Evolutionary conservation across 2,113 vertebrate species (phyloP), one percentile per base, ranked within the genome.

Genomic region (Plecturocebus donacophilus): DNA sequence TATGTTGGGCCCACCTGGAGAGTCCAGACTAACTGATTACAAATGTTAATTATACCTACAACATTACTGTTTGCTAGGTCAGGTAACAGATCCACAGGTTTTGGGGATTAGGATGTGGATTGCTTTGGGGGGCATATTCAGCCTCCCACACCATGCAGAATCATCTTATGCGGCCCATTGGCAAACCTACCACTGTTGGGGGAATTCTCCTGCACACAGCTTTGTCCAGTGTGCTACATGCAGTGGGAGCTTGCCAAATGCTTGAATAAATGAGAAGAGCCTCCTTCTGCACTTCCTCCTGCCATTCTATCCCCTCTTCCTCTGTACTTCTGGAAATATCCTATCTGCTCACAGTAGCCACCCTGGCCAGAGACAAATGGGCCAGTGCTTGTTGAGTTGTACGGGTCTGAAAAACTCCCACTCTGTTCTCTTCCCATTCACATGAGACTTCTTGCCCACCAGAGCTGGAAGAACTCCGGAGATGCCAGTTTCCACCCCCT

Each of bases 181-280:
- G 79, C 6, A 14, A 52, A 6, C 7, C 23, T 30, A 8, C 20
- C 47, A 3, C 49, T 13, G 9, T 27, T 0, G 8, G 64, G 56
- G n/a, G 40, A 30, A 47, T 30, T 19, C 42, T 81, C 12, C 27
- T 0, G 32, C 8, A 4, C 1, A 6, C 58, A 0, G 7, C 9
- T 64, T 45, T 79, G 58, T 45, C 52, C 54, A 54, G 0, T 1
- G 10, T 21, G 27, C 45, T 38, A 6, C 2, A 0, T 0, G 8
- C 10, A 2, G 49, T 21, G 45, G 71, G n/a, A 66, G 54, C 45
- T n/a, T 91, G 68, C 19, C 5, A 3, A 52, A 8, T 30, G 79
- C 71, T 42, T 73, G 38, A 61, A 30, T 40, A 47, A 30, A 38
- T 3, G 17, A 61, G 25, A 45, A 85, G 35, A 30, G 20, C n/a